Base-by-base conservation (phyloP, 2,113 vertebrate genomes). In the Notarius quadriscutis region DNA sequence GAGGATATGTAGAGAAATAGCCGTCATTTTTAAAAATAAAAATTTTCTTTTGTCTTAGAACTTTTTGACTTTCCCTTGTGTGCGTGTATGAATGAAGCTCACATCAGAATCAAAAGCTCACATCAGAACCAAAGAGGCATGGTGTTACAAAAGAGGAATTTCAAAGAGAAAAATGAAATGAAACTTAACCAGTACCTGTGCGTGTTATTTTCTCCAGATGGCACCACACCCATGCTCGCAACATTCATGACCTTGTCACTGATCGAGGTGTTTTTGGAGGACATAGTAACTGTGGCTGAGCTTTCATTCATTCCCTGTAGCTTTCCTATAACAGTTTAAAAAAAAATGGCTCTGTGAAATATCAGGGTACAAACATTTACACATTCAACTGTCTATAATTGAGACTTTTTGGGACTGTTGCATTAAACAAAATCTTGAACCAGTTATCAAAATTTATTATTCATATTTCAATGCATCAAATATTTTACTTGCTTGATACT, bases 271-370 rank as follows among this genome's bases (percentile, higher is more conserved):
- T 95, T 96, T 87, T 96, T 95, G 0, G 97, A 95, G 77, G 96
- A 93, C 92, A 96, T 91, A 86, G 93, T 89, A 92, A 99, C 86
- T 2, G 94, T 93, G 81, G 96, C 86, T 8, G 97, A 97, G 48
- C 93, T 96, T 93, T 99, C 98, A 90, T 99, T 99, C 98, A 99
- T 99, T 87, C 98, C 98, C 81, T 95, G 94, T 75, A 99, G 95
- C 87, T 95, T 96, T 90, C 97, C 98, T 99, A 93, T 11, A 87
- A 91, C 83, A 93, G 83, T 7, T 0, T n/a, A n/a, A 67, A n/a
- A 65, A 9, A 41, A 62, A 41, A 60, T 5, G 11, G n/a, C 12
- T 67, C 27, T 67, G 12, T 69, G 58, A 62, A 41, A 6, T 80
- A 8, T 27, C 50, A 57, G n/a, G 2, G 14, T 57, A 27, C 12